Conservation (phyloP, 1,140 invertebrate genomes). For the Saxidomus purpurata region DNA sequence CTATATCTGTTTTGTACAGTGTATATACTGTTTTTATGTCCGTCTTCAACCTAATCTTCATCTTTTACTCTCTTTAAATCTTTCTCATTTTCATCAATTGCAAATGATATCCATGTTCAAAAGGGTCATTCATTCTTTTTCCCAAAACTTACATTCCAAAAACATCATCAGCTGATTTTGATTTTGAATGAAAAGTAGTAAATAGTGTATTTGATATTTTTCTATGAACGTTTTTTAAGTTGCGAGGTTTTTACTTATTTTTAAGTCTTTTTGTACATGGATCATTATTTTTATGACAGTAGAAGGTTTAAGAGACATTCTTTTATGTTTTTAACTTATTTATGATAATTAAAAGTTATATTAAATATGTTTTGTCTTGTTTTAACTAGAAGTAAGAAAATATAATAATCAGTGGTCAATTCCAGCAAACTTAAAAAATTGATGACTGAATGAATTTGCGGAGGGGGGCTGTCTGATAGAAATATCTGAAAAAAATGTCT, state of each 20-base stretch:
- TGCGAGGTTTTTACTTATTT: conserved; percentile 6
- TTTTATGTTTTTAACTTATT: conserved; percentile 61
- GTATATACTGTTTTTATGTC: conserved; percentile 53
- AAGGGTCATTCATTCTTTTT: conserved; percentile 14
- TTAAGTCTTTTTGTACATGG: conserved; percentile 49
- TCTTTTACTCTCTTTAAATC: conserved; percentile 31
- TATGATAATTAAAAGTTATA: conserved; percentile 45
- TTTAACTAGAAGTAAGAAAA: background rate
- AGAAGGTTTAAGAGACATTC: conserved; percentile 32
- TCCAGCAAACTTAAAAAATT: too few relatives aligned
- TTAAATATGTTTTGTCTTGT: conserved; percentile 14
- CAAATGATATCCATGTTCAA: conserved; percentile 58
- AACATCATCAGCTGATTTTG: background rate
- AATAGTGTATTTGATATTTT: conserved; percentile 1
- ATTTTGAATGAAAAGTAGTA: conserved; percentile 55
- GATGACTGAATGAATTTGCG: too few relatives aligned
- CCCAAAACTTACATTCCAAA: conserved; percentile 40
- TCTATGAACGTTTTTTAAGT: conserved; percentile 7
- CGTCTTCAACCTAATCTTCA: conserved; percentile 22
- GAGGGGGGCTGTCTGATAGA: too few relatives aligned
- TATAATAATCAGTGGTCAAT: too few relatives aligned
- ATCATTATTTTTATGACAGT: conserved; percentile 31
- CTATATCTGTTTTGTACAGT: conserved; percentile 44
- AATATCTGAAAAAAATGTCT: too few relatives aligned
- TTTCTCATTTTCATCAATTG: conserved; percentile 25